Percentiles rank a stretch among this genome's conserved stretches.
Conservation (phyloP, 2,797 vertebrate genomes). For the Ibycter americanus region DNA sequence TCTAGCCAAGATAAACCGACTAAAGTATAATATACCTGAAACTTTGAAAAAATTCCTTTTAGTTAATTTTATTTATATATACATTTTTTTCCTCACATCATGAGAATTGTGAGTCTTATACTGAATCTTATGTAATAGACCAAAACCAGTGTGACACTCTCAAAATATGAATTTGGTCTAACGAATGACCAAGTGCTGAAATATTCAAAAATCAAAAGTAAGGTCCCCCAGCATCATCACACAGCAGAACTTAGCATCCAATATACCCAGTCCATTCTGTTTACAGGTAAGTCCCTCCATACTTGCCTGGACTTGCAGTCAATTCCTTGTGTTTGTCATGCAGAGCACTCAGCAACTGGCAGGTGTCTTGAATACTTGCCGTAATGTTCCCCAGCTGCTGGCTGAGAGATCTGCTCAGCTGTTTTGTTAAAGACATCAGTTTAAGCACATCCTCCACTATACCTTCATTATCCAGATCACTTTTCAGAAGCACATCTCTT, state of each 20-base stretch:
- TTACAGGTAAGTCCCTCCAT: background rate
- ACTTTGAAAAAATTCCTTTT: background rate
- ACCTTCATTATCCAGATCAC: background rate
- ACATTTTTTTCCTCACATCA: background rate
- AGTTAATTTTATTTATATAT: background rate
- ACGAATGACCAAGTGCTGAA: background rate
- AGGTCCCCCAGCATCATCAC: background rate
- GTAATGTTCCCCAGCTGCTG: constrained; percentile 51
- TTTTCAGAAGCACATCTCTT: constrained; percentile 22
- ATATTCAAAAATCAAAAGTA: background rate
- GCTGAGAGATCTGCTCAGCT: constrained; percentile 56
- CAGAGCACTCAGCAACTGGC: constrained; percentile 48
- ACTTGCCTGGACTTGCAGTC: constrained; percentile 69
- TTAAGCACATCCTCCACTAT: background rate
- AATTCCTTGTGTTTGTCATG: constrained; percentile 37
- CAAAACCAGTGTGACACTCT: background rate
- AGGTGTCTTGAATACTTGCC: constrained; percentile 46
- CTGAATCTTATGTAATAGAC: background rate
- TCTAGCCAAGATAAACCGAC: background rate
- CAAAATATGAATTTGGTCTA: background rate
- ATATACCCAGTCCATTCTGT: background rate
- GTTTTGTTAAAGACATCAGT: constrained; percentile 50
- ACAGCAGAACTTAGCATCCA: background rate
- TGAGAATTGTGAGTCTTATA: background rate
- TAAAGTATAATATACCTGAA: background rate